phyloP scores from a whole-genome alignment of 2,797 vertebrate species.

The Hylomyscus alleni region DNA sequence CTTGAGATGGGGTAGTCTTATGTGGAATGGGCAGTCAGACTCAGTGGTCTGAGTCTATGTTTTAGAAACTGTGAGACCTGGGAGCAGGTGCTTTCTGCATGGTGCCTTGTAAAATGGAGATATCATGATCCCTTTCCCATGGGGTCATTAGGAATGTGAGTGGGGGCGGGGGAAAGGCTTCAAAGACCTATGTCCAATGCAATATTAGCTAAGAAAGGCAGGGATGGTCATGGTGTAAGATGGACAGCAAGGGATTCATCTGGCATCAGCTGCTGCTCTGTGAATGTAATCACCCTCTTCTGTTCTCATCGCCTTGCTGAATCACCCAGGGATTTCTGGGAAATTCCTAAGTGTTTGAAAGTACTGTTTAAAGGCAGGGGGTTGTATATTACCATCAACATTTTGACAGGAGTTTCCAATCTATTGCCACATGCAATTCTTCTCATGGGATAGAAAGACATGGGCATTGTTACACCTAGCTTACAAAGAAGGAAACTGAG shows the following conservation, averaged over 20 bases:
- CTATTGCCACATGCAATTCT: neutral
- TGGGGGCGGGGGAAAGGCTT: neutral
- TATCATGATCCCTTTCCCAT: neutral
- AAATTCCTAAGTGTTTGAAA: neutral
- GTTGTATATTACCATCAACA: neutral
- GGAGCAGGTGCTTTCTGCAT: neutral
- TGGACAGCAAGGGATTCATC: neutral
- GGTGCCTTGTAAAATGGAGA: neutral
- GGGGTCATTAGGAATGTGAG: neutral
- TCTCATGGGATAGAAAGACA: neutral
- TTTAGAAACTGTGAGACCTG: neutral
- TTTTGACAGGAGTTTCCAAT: neutral
- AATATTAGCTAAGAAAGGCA: neutral
- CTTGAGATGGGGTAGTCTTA: neutral
- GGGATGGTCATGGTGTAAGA: neutral
- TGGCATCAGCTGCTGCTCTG: neutral
- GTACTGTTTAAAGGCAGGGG: neutral
- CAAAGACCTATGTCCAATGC: neutral
- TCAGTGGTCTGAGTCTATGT: neutral
- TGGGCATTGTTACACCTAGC: neutral
- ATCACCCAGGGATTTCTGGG: neutral
- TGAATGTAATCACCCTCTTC: neutral
- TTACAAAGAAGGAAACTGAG: conserved; percentile 18
- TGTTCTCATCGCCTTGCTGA: neutral
- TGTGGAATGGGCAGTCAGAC: neutral